These are phyloP conservation scores for Drosophila siamana DNA, from an alignment of 2,888 invertebrate genomes.

Conservation along the genomic window DNA sequence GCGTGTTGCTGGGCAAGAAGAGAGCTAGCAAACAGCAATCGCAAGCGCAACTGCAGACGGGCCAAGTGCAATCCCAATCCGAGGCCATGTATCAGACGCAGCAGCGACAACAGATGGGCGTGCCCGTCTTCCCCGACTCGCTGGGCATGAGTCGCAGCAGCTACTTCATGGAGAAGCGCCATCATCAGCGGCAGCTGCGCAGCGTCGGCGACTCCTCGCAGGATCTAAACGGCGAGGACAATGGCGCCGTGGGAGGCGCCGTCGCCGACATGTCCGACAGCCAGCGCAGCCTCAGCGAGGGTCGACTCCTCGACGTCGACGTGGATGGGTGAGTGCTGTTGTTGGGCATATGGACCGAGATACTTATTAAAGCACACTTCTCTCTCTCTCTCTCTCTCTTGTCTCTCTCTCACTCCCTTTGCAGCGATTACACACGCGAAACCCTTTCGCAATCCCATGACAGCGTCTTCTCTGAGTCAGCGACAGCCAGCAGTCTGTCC, in stretches of 20 bases:
- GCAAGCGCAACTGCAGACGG: constrained; percentile 34
- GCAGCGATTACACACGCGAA: constrained; percentile 84
- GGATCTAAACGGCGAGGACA: constrained; percentile 72
- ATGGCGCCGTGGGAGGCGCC: constrained; percentile 49
- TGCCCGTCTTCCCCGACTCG: constrained; percentile 78
- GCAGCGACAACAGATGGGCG: constrained; percentile 76
- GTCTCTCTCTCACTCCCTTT: background rate
- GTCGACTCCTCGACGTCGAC: constrained; percentile 73
- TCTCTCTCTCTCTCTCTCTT: too few species aligned
- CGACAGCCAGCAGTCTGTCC: constrained; percentile 85
- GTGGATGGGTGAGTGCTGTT: constrained; percentile 80
- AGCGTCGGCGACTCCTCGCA: constrained; percentile 82
- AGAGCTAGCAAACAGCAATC: constrained; percentile 53
- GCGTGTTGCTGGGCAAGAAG: constrained; percentile 72
- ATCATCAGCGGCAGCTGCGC: constrained; percentile 74
- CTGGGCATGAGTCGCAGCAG: constrained; percentile 68
- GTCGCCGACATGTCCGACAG: constrained; percentile 84
- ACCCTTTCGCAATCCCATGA: constrained; percentile 95
- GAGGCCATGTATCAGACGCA: constrained; percentile 64
- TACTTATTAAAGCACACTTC: background rate
- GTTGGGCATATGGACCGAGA: background rate
- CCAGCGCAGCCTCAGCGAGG: constrained; percentile 85
- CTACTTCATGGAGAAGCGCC: constrained; percentile 75
- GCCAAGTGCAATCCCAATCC: constrained; percentile 29
- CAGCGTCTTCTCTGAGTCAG: constrained; percentile 92